Base-by-base conservation (phyloP, 2,113 vertebrate species). In the Saccopteryx bilineata region DNA sequence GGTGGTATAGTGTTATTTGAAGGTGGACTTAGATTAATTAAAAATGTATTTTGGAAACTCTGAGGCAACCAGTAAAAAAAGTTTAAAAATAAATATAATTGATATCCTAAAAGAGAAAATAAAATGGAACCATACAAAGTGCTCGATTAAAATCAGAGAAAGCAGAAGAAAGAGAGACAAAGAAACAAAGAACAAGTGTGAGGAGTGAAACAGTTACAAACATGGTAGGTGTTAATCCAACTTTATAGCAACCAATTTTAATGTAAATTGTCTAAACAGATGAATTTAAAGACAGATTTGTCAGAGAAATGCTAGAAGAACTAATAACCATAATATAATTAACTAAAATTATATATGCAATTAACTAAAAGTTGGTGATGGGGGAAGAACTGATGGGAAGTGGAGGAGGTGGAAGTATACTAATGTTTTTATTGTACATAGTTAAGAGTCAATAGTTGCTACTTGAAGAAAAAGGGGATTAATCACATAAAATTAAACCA, bases 1-100 rank as follows among this genome's bases (percentile, higher is more conserved):
- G 72, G n/a, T 46, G 14, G 46, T 1, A 31, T 18, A 46, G 52
- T 69, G 31, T 28, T 33, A 91, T 58, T 48, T 76, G 85, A 82
- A 65, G 26, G 13, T 80, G 24, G n/a, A 81, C 12, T 65, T 65
- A 19, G 7, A 9, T 63, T 80, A 46, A 71, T 85, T 92, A 76
- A 76, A 74, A 92, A 58, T 92, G 18, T 66, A n/a, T 48, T 85
- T 85, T 92, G 56, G 69, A 81, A 46, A 87, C 56, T 46, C 13
- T 71, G 63, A 33, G 46, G 24, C 66, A 80, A 81, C 56, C 24
- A 31, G 28, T 65, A 87, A 66, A 60, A 33, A 31, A 61, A 46
- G n/a, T 63, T 81, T 80, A 54, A 46, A 71, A 87, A 63, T 50
- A 81, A 87, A 9, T 63, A n/a, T 39, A 54, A 56, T 46, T 65